Conservation (phyloP, 2,797 vertebrate genomes). For the Propithecus deckenii region DNA sequence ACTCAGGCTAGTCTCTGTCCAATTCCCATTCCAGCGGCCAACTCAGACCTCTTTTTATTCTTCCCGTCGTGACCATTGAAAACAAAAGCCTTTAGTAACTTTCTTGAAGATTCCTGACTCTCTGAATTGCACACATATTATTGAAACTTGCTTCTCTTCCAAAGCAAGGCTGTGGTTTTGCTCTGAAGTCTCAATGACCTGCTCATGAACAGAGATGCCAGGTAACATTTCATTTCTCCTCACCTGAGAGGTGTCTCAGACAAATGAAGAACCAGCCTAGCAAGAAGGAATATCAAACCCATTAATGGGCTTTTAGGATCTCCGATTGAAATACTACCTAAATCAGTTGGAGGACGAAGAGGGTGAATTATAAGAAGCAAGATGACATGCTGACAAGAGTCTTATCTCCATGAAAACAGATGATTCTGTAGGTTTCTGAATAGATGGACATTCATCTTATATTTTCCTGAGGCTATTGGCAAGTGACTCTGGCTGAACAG, state of each 20-base stretch:
- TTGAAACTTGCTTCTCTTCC: slow-evolving; percentile 15
- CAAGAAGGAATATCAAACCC: neutral
- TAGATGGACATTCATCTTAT: slow-evolving; percentile 74
- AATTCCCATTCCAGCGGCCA: neutral
- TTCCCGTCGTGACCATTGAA: neutral
- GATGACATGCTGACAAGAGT: slow-evolving; percentile 59
- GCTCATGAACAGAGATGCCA: neutral
- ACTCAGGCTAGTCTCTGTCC: neutral
- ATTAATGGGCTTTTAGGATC: slow-evolving; percentile 11
- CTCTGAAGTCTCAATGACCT: slow-evolving; percentile 18
- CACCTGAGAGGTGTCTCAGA: neutral
- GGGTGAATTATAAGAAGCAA: slow-evolving; percentile 51
- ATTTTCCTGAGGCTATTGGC: slow-evolving; percentile 70
- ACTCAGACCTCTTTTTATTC: neutral
- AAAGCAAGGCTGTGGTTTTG: neutral
- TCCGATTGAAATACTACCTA: slow-evolving; percentile 12
- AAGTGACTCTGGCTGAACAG: slow-evolving; percentile 72
- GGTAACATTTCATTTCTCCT: neutral
- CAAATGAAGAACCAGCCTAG: slow-evolving; percentile 29
- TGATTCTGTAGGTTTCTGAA: slow-evolving; percentile 73
- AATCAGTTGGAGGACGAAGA: neutral
- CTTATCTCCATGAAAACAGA: slow-evolving; percentile 66
- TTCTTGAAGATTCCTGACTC: neutral
- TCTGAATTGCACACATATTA: neutral
- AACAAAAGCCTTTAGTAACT: slow-evolving; percentile 34